Conservation (phyloP, 2,888 invertebrate genomes). For the Smittia aterrima region DNA sequence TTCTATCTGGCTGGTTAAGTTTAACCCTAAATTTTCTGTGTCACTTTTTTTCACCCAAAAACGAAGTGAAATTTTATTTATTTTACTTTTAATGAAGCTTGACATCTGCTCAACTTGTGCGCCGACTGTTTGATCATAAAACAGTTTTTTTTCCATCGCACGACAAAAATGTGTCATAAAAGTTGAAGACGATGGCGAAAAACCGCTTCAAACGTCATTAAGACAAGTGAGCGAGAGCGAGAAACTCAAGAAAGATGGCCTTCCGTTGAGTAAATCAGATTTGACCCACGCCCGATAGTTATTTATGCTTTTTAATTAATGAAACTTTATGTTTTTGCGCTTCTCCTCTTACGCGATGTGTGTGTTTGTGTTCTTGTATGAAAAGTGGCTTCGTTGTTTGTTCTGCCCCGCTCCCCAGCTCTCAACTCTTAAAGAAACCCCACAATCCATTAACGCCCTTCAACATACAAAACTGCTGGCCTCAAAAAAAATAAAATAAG, state of each 20-base stretch:
- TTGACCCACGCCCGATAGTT: slow-evolving; percentile 30
- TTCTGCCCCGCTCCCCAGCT: not conserved
- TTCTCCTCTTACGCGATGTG: too few relatives aligned
- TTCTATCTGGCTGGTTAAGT: slow-evolving; percentile 15
- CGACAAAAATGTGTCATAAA: not conserved
- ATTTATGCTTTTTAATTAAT: slow-evolving; percentile 41
- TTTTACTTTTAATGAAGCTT: slow-evolving; percentile 37
- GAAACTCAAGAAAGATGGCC: slow-evolving; percentile 25
- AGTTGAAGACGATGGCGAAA: not conserved
- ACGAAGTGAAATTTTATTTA: slow-evolving; percentile 8
- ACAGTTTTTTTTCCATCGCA: not conserved
- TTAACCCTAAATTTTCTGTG: slow-evolving; percentile 27
- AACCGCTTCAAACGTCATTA: not conserved
- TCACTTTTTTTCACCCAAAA: slow-evolving; percentile 14
- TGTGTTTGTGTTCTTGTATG: too few relatives aligned
- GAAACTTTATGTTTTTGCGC: slow-evolving; percentile 29
- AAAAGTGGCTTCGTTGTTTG: not conserved
- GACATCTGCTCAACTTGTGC: slow-evolving; percentile 32
- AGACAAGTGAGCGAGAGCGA: not conserved
- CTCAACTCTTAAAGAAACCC: not conserved
- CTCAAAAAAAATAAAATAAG: not conserved
- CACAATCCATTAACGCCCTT: slow-evolving; percentile 28
- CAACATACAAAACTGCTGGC: slow-evolving; percentile 4
- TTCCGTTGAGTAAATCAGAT: slow-evolving; percentile 15
- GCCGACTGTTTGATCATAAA: not conserved